Evolutionary conservation across 1,140 invertebrate species (phyloP).

Genomic region (Hyles vespertilio): DNA sequence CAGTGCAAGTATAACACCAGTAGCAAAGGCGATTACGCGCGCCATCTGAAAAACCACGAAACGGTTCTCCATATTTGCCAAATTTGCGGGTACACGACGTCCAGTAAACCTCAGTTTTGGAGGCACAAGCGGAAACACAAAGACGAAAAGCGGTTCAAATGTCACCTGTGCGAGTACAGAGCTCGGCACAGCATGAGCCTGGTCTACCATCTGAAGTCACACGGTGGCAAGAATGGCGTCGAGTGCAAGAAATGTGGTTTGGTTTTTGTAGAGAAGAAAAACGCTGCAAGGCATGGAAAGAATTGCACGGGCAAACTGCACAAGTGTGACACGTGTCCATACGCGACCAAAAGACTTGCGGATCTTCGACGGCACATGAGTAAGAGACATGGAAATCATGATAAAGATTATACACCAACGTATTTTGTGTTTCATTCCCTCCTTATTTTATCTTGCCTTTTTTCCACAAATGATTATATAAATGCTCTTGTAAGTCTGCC

Average conservation of each 20-base stretch:
- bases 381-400: too few species aligned
- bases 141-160: conserved; percentile 41
- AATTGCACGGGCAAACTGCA: background rate
- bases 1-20: conserved; percentile 36
- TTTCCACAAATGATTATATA: too few species aligned
- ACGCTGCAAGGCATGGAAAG: too few species aligned
- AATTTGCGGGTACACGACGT: conserved; percentile 41
- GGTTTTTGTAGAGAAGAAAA: conserved; percentile 4
- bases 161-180: conserved; percentile 47
- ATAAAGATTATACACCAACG: too few species aligned
- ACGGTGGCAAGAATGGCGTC: conserved; percentile 24
- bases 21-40: conserved; percentile 24
- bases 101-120: conserved; percentile 36
- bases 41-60: conserved; percentile 26
- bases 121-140: conserved; percentile 45
- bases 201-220: conserved; percentile 48
- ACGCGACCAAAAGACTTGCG: background rate
- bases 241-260: conserved; percentile 41
- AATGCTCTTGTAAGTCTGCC: too few species aligned
- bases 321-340: background rate
- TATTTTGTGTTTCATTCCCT: too few species aligned
- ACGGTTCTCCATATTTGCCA: conserved; percentile 40
- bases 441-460: too few species aligned
- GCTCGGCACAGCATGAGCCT: conserved; percentile 52
- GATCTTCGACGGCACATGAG: background rate